Evolutionary conservation across 2,797 vertebrate genomes (phyloP), one percentile per base, ranked within the genome.

Genomic region (Onychomys leucogaster): DNA sequence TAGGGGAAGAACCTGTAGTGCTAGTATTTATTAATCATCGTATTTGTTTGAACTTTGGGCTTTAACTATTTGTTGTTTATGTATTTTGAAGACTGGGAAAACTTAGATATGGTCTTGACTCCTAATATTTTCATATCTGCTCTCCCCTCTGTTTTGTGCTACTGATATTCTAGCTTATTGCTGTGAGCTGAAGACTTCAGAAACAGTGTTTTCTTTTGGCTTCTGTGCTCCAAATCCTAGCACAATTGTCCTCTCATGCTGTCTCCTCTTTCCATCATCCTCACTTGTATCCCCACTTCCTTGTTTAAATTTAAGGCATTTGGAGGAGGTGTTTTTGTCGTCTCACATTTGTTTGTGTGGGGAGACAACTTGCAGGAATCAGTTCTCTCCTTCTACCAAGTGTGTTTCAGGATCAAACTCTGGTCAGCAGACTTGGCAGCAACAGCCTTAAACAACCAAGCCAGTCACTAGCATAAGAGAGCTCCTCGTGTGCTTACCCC

Each of bases 11-110:
- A 32, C 2, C 6, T 84, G 1, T 25, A 52, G 29, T 52, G 29
- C 34, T 69, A 29, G 9, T 67, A 63, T 19, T 90, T 95, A 29
- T 34, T 80, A 87, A 59, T 23, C 61, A 34, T 10, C 65, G 71
- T 69, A 32, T 89, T 94, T 82, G n/a, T 59, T 61, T 89, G 89
- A 80, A 86, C 29, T 61, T 71, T 13, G 77, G 69, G 67, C 55
- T 95, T 90, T 85, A 90, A 29, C 27, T 92, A 23, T 90, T 89
- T 17, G 6, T 69, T 76, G 32, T 76, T 88, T 76, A 34, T 63
- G 6, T 46, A 85, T 89, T 91, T 67, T 91, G 61, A 96, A 93
- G 67, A 52, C 43, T 84, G 46, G 76, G 75, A 43, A 78, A 89
- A 19, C 94, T 85, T 93, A 67, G 43, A 76, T 29, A n/a, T 46